These are phyloP conservation scores for Macaria notata DNA, from an alignment of 2,888 invertebrate genomes.

Conservation along the genomic window DNA sequence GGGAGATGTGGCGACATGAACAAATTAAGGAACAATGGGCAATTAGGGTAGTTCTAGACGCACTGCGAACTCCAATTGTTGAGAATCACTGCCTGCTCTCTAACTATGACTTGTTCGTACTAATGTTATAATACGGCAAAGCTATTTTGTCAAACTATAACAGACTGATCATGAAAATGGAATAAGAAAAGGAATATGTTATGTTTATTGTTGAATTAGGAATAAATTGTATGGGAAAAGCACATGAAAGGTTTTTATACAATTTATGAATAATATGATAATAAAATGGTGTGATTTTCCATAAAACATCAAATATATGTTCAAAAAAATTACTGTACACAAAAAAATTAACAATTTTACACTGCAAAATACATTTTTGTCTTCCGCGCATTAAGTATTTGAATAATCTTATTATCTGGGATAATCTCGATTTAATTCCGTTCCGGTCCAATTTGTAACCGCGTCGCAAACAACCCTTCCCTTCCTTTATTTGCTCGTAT, in stretches of 20 bases:
- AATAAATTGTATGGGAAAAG: too few species aligned
- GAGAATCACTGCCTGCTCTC: slow-evolving; percentile 22
- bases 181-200: too few species aligned
- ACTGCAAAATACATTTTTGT: background rate
- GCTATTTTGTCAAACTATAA: too few species aligned
- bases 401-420: slow-evolving; percentile 4
- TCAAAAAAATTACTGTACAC: too few species aligned
- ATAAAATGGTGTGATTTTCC: too few species aligned
- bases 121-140: background rate
- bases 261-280: too few species aligned
- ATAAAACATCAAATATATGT: too few species aligned
- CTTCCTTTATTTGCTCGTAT: slow-evolving; percentile 9
- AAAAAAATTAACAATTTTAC: too few species aligned
- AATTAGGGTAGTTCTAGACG: slow-evolving; percentile 48
- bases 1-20: slow-evolving; percentile 48
- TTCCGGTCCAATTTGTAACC: slow-evolving; percentile 14
- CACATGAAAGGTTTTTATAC: too few species aligned
- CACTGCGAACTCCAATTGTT: slow-evolving; percentile 38
- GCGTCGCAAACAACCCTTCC: slow-evolving; percentile 7
- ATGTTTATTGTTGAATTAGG: too few species aligned
- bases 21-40: slow-evolving; percentile 56
- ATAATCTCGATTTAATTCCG: slow-evolving; percentile 7
- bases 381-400: slow-evolving; percentile 1
- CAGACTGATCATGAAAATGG: too few species aligned
- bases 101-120: slow-evolving; percentile 1